Conservation (phyloP, 2,113 vertebrate species). For the Rhinogobius similis region DNA sequence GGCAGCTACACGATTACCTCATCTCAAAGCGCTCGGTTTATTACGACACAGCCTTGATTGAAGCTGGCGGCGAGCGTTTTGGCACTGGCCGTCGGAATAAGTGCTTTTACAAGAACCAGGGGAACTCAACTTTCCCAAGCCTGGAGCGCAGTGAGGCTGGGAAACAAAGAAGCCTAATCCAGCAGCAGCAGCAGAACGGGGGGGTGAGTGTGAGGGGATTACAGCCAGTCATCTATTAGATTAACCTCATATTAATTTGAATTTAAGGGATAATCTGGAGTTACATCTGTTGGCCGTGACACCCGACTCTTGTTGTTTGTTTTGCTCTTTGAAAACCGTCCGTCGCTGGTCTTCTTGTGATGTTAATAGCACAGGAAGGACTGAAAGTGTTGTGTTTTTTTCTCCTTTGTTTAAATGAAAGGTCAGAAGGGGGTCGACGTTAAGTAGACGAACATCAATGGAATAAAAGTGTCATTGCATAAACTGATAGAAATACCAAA, state of each 20-base stretch:
- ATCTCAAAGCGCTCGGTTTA: background rate
- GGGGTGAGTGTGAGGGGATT: conserved; percentile 56
- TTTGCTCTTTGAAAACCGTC: conserved; percentile 56
- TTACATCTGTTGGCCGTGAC: conserved; percentile 68
- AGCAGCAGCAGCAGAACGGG: conserved; percentile 33
- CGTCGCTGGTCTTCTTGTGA: background rate
- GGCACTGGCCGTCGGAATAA: conserved; percentile 7
- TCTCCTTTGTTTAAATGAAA: no score
- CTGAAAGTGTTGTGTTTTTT: background rate
- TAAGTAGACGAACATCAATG: background rate
- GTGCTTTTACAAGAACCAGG: conserved; percentile 2
- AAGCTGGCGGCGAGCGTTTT: background rate
- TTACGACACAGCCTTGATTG: conserved; percentile 3
- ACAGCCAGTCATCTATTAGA: conserved; percentile 61
- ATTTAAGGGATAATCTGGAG: conserved; percentile 61
- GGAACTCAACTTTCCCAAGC: conserved; percentile 17
- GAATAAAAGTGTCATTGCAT: no score
- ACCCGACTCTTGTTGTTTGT: conserved; percentile 65
- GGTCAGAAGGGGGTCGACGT: background rate
- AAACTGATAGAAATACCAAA: no score
- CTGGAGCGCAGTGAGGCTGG: conserved; percentile 3
- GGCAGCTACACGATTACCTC: background rate
- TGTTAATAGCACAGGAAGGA: background rate
- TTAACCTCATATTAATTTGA: conserved; percentile 62
- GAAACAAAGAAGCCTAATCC: conserved; percentile 58